These are phyloP conservation scores for Phymatocera aterrima DNA, from an alignment of 2,888 invertebrate genomes.

Conservation along the genomic window DNA sequence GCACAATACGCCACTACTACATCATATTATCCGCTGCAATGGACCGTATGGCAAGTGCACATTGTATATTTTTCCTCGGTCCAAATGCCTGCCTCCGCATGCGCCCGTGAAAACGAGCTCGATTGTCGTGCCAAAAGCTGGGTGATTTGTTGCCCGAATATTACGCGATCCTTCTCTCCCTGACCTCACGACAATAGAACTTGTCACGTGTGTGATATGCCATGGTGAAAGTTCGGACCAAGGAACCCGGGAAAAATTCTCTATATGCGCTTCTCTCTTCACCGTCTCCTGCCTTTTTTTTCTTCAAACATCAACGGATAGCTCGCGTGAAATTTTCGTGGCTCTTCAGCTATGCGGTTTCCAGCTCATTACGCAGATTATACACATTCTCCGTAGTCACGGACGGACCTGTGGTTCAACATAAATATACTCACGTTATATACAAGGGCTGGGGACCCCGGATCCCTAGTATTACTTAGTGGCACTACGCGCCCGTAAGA, in stretches of 20 bases:
- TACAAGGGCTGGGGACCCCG: neutral
- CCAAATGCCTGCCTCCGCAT: constrained; percentile 20
- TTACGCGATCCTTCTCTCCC: neutral
- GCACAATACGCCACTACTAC: constrained; percentile 62
- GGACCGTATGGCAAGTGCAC: constrained; percentile 60
- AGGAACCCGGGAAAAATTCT: neutral
- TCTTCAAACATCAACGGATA: neutral
- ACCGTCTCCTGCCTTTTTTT: neutral
- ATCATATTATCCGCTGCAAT: constrained; percentile 63
- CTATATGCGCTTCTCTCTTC: neutral
- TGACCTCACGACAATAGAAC: neutral
- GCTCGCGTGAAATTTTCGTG: neutral
- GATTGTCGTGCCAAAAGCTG: constrained; percentile 51
- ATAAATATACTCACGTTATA: no score
- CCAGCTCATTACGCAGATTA: neutral
- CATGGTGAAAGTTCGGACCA: neutral
- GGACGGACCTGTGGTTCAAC: neutral
- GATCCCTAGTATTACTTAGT: constrained; percentile 30
- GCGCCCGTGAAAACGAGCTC: constrained; percentile 53
- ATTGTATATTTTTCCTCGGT: constrained; percentile 51
- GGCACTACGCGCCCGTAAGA: constrained; percentile 36
- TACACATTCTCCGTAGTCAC: neutral
- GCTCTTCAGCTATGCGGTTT: neutral
- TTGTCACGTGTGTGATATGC: neutral
- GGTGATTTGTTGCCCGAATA: constrained; percentile 36